These are phyloP conservation scores for Hedychridium roseum DNA, from an alignment of 2,888 invertebrate species.

Conservation along the genomic window DNA sequence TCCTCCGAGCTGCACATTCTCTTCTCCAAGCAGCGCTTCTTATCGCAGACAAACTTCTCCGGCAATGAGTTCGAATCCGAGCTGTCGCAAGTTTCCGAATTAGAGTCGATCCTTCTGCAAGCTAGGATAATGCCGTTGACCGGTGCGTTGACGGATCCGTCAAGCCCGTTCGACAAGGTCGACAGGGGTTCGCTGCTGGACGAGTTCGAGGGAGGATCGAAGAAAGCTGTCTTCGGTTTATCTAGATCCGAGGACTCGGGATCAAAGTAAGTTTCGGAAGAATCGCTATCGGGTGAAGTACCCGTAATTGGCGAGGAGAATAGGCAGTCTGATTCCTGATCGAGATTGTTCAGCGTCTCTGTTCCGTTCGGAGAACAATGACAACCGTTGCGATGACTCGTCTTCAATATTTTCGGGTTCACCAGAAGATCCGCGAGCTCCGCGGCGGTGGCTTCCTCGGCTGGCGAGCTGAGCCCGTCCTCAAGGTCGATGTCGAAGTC, in stretches of 20 bases:
- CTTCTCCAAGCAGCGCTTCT: slow-evolving; percentile 8
- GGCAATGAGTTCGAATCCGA: slow-evolving; percentile 43
- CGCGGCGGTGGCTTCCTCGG: slow-evolving; percentile 66
- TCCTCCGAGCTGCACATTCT: slow-evolving; percentile 40
- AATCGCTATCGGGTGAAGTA: slow-evolving; percentile 63
- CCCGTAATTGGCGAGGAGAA: slow-evolving; percentile 62
- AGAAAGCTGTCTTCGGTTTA: slow-evolving; percentile 34
- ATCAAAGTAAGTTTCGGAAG: slow-evolving; percentile 56
- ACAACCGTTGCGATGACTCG: slow-evolving; percentile 46
- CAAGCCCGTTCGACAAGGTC: too few relatives aligned
- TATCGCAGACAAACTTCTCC: slow-evolving; percentile 11
- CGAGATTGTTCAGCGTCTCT: slow-evolving; percentile 58
- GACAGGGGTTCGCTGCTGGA: slow-evolving; percentile 45
- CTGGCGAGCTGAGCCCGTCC: slow-evolving; percentile 76
- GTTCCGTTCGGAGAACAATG: slow-evolving; percentile 67
- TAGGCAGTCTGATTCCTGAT: slow-evolving; percentile 62
- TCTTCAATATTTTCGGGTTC: slow-evolving; percentile 46
- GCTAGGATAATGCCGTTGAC: not conserved
- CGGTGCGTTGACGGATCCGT: too few relatives aligned
- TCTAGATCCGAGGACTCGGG: slow-evolving; percentile 53
- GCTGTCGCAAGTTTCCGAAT: slow-evolving; percentile 32
- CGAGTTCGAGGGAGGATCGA: slow-evolving; percentile 38
- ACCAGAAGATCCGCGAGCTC: slow-evolving; percentile 65
- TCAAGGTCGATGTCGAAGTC: slow-evolving; percentile 56
- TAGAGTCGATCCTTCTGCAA: slow-evolving; percentile 10